Evolutionary conservation across 2,888 invertebrate species (phyloP), one percentile per base, ranked within the genome.

Genomic region (Trissoscelio sp.): DNA sequence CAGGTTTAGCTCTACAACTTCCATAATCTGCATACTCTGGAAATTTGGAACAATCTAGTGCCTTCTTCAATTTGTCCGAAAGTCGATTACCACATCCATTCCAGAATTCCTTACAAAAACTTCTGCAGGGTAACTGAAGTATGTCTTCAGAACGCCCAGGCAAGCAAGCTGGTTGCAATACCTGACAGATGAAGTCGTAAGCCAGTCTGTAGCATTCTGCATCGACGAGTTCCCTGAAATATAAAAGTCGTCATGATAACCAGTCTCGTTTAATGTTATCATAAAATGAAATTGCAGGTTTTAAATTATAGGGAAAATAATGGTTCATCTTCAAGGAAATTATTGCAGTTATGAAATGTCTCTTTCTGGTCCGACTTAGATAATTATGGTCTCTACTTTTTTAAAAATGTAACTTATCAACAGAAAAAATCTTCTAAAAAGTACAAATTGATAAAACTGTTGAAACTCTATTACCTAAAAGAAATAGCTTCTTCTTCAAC

Each of bases 151-250:
- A 18, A 16, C 48, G 48, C 9, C 91, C 91, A 11, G 88, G 87
- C 20, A 89, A 81, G 89, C 97, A 97, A 0, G 95, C 94, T 0
- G 97, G 97, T 89, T 97, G 97, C 51, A 97, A 92, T 80, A 97
- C 93, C 87, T 96, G 95, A 88, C 98, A 98, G 4, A 98, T 94
- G 88, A 97, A 97, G 88, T 98, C 97, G 92, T 96, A 96, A 0
- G 97, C 97, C 85, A 96, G 93, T 82, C 95, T 93, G 87, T 96
- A 97, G 90, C 98, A 98, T 91, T 97, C 97, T 0, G 96, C 96
- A 89, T 97, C 97, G 5, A 97, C 95, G n/a, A 97, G 92, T 89
- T 96, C 97, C 79, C 96, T 94, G 87, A 24, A 84, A 83, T 20
- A 67, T 12, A 48, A 51, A 48, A 60, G 18, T 1, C 6, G 22